phyloP scores from a whole-genome alignment of 2,888 invertebrate species.

The Lasioglossum zephyrum region DNA sequence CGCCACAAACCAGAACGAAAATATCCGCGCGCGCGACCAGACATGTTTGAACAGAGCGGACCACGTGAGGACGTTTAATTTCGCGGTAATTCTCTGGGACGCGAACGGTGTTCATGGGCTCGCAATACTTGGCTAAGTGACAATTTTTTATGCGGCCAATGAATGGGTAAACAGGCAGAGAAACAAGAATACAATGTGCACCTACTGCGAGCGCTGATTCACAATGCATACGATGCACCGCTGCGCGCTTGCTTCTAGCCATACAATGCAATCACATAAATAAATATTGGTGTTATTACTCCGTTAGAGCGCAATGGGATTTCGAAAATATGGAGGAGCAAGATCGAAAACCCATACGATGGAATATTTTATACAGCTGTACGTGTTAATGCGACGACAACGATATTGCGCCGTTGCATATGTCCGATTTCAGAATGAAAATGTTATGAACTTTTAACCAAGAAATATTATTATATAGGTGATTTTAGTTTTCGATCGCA shows the following conservation, averaged over 20 bases:
- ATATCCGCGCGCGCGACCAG: background rate
- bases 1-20: background rate
- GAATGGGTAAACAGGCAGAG: slow-evolving; percentile 66
- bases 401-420: background rate
- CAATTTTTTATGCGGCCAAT: slow-evolving; percentile 63
- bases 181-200: slow-evolving; percentile 63
- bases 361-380: background rate
- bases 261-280: slow-evolving; percentile 61
- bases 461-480: no score
- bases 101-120: slow-evolving; percentile 47
- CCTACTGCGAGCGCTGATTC: slow-evolving; percentile 65
- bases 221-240: slow-evolving; percentile 64
- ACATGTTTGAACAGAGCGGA: slow-evolving; percentile 1
- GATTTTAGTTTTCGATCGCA: no score
- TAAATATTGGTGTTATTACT: slow-evolving; percentile 66
- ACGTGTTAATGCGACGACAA: background rate
- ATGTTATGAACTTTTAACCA: background rate
- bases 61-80: slow-evolving; percentile 40
- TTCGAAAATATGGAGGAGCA: background rate
- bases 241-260: slow-evolving; percentile 28
- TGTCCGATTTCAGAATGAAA: no score
- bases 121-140: slow-evolving; percentile 53
- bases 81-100: slow-evolving; percentile 45
- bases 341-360: slow-evolving; percentile 17
- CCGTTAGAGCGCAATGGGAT: slow-evolving; percentile 40